phyloP scores from a whole-genome alignment of 2,797 vertebrate genomes.

The Leucoraja ocellata region DNA sequence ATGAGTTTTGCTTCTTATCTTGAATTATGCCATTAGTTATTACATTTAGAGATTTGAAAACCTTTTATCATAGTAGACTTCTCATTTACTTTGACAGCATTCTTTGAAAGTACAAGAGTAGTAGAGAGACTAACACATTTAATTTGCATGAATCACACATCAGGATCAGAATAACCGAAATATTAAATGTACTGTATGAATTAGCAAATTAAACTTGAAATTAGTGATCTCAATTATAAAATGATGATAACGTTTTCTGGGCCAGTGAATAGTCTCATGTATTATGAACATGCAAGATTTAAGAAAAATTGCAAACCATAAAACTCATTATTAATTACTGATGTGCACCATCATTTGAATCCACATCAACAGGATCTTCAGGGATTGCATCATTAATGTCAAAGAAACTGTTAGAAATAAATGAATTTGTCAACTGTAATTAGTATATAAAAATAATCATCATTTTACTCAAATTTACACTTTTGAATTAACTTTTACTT shows the following conservation, averaged over 20 bases:
- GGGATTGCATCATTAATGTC: not conserved
- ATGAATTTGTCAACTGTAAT: not conserved
- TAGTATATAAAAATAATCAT: not conserved
- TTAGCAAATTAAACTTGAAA: constrained; percentile 1
- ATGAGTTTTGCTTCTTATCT: not conserved
- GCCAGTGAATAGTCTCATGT: not conserved
- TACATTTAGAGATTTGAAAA: not conserved
- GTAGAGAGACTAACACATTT: not conserved
- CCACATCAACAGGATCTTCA: not conserved
- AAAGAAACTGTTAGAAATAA: not conserved
- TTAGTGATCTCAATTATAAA: not conserved
- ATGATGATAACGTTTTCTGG: not conserved
- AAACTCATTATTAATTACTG: not conserved
- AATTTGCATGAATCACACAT: not conserved
- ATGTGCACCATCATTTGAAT: not conserved
- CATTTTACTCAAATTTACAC: not conserved
- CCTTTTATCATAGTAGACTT: not conserved
- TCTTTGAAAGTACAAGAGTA: not conserved
- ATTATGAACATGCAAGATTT: not conserved
- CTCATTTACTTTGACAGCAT: not conserved
- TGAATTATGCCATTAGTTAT: not conserved
- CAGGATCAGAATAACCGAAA: not conserved
- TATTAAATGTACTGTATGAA: not conserved
- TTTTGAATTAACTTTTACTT: not conserved
- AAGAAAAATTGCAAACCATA: not conserved